Percentiles rank a stretch among this genome's conserved stretches.
These are phyloP conservation scores for Temnothorax nylanderi DNA, from an alignment of 1,140 invertebrate genomes.

Conservation along the genomic window DNA sequence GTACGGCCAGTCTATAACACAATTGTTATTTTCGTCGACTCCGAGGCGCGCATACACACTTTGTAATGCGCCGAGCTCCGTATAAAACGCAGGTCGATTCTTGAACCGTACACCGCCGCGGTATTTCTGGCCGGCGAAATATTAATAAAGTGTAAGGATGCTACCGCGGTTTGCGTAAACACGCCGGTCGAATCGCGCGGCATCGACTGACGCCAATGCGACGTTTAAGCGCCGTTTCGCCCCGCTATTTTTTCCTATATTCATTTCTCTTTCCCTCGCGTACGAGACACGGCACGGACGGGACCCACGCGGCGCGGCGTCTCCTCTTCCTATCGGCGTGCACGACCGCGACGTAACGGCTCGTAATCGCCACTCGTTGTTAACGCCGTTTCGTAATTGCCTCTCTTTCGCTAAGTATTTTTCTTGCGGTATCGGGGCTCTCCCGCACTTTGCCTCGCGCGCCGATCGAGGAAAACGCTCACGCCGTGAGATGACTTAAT, in stretches of 20 bases:
- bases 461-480: neutral
- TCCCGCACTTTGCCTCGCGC: neutral
- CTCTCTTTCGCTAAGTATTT: slow-evolving; percentile 8
- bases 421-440: neutral
- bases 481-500: slow-evolving; percentile 9
- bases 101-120: slow-evolving; percentile 57
- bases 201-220: slow-evolving; percentile 28
- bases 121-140: slow-evolving; percentile 70
- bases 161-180: slow-evolving; percentile 49
- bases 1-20: slow-evolving; percentile 52
- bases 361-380: slow-evolving; percentile 18
- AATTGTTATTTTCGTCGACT: slow-evolving; percentile 72
- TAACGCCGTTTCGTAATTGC: slow-evolving; percentile 41
- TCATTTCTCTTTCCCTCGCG: neutral
- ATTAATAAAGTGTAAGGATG: slow-evolving; percentile 75
- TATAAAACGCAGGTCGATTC: slow-evolving; percentile 66
- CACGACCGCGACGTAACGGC: neutral
- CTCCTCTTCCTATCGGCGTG: neutral
- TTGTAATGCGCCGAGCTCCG: slow-evolving; percentile 40
- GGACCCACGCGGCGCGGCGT: neutral
- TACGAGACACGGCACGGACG: too few species aligned
- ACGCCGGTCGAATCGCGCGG: slow-evolving; percentile 37
- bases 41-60: slow-evolving; percentile 46
- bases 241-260: neutral
- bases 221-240: neutral